A percentile compares a stretch with the other conserved stretches of the same genome.
phyloP scores from a whole-genome alignment of 37 sponge, comb jelly and placozoan species.

The Halisarca cf. caerulea region DNA sequence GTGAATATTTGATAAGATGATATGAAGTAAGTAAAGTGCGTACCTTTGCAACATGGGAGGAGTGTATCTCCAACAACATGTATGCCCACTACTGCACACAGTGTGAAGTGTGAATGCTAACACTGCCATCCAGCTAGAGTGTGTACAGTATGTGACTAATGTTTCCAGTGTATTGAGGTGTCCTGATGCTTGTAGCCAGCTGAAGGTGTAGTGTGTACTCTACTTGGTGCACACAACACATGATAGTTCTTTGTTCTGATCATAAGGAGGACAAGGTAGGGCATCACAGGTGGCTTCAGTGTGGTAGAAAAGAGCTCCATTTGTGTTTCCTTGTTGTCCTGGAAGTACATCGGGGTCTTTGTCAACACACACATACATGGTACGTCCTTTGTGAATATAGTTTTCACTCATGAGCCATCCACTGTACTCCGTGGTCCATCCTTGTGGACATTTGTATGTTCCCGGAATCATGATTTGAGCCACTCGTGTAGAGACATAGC shows the following conservation, averaged over 20 bases:
- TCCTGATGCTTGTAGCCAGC: neutral
- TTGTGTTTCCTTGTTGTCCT: constrained; percentile 16
- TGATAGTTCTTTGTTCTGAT: constrained; percentile 40
- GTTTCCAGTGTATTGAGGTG: too few species aligned
- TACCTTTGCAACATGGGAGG: too few species aligned
- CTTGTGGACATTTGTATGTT: constrained; percentile 25
- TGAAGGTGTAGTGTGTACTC: neutral
- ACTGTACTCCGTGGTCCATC: constrained; percentile 61
- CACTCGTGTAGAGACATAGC: constrained; percentile 29
- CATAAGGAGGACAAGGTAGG: constrained; percentile 55
- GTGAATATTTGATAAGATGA: too few species aligned
- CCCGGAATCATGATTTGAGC: constrained; percentile 49
- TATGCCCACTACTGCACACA: too few species aligned
- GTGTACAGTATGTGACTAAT: too few species aligned
- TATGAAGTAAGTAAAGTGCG: too few species aligned
- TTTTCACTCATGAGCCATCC: constrained; percentile 53
- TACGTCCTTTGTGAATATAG: neutral
- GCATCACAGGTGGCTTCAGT: constrained; percentile 52
- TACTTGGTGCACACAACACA: constrained; percentile 65
- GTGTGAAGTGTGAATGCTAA: too few species aligned
- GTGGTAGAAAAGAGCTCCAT: constrained; percentile 46
- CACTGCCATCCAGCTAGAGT: too few species aligned
- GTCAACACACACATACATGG: constrained; percentile 56
- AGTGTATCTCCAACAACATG: too few species aligned
- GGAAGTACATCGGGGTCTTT: constrained; percentile 37